A percentile compares a stretch with the other conserved stretches of the same genome.
phyloP scores from a whole-genome alignment of 64 coral and sea anemone genomes.

The Dendrophyllia cribrosa region DNA sequence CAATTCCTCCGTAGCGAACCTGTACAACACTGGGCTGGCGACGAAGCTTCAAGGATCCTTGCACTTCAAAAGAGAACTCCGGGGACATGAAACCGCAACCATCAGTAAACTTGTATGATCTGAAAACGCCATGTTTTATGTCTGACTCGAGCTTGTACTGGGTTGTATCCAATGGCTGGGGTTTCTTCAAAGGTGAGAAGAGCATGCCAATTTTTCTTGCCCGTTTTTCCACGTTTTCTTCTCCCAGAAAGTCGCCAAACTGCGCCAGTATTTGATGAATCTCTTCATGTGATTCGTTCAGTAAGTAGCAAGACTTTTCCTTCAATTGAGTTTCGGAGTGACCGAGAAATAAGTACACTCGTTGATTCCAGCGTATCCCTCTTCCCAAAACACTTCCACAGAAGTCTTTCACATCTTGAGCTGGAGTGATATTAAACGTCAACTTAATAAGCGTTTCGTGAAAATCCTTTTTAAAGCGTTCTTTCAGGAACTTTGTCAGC shows the following conservation, averaged over 20 bases:
- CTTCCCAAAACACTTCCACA: slow-evolving; percentile 1
- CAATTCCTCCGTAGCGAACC: slow-evolving; percentile 68
- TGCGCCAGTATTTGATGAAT: slow-evolving; percentile 68
- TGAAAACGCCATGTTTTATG: slow-evolving; percentile 8
- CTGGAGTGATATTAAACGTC: background rate
- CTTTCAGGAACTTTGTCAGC: slow-evolving; percentile 19
- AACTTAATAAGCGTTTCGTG: slow-evolving; percentile 6
- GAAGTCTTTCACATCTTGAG: background rate
- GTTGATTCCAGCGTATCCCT: slow-evolving; percentile 19
- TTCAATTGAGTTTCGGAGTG: slow-evolving; percentile 61
- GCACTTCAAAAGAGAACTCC: slow-evolving; percentile 65
- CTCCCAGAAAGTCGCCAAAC: slow-evolving; percentile 71
- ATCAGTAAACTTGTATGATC: slow-evolving; percentile 51
- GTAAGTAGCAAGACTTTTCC: slow-evolving; percentile 68
- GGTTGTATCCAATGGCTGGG: slow-evolving; percentile 11
- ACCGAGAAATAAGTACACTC: slow-evolving; percentile 27
- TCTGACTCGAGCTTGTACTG: slow-evolving; percentile 59
- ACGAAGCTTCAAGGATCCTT: slow-evolving; percentile 2
- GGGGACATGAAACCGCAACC: slow-evolving; percentile 88
- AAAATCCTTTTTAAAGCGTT: background rate
- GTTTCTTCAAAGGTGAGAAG: slow-evolving; percentile 58
- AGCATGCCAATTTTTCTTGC: slow-evolving; percentile 67
- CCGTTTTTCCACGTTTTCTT: slow-evolving; percentile 38
- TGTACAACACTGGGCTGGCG: slow-evolving; percentile 62
- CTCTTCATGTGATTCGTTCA: slow-evolving; percentile 53